Conservation (phyloP, 2,888 invertebrate species). For the Lordiphosa andalusiaca region DNA sequence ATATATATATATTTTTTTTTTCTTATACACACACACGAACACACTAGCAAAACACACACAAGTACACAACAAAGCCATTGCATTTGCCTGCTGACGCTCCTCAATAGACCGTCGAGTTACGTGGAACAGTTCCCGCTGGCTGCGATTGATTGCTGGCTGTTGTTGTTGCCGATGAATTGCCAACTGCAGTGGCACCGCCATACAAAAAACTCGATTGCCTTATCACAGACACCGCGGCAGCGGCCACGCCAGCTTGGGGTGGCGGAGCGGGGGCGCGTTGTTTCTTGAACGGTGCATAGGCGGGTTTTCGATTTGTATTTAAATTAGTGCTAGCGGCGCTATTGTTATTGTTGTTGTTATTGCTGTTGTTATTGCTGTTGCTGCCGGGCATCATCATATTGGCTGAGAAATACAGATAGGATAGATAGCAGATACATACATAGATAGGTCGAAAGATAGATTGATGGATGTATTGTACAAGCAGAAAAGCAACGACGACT, state of each 20-base stretch:
- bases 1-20: too few relatives aligned
- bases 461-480: slow-evolving; percentile 2
- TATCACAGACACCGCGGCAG: slow-evolving; percentile 77
- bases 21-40: slow-evolving; percentile 19
- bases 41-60: slow-evolving; percentile 27
- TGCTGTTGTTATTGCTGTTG: slow-evolving; percentile 43
- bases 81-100: background rate
- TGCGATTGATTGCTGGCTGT: slow-evolving; percentile 41
- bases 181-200: slow-evolving; percentile 54
- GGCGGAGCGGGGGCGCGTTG: slow-evolving; percentile 76
- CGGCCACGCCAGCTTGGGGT: slow-evolving; percentile 76
- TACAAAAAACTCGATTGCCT: slow-evolving; percentile 77
- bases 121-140: slow-evolving; percentile 45
- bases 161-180: slow-evolving; percentile 6
- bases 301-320: slow-evolving; percentile 50
- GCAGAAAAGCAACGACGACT: slow-evolving; percentile 15
- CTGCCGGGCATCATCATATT: slow-evolving; percentile 46
- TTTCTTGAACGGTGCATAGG: slow-evolving; percentile 72
- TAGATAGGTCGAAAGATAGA: slow-evolving; percentile 7
- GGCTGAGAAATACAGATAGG: slow-evolving; percentile 36
- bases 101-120: slow-evolving; percentile 60
- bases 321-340: slow-evolving; percentile 22
- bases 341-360: slow-evolving; percentile 57
- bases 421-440: slow-evolving; percentile 28
- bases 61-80: slow-evolving; percentile 40